Evolutionary conservation across 2,797 vertebrate genomes (phyloP), one percentile per base, ranked within the genome.

Genomic region (Poeciliopsis turneri): DNA sequence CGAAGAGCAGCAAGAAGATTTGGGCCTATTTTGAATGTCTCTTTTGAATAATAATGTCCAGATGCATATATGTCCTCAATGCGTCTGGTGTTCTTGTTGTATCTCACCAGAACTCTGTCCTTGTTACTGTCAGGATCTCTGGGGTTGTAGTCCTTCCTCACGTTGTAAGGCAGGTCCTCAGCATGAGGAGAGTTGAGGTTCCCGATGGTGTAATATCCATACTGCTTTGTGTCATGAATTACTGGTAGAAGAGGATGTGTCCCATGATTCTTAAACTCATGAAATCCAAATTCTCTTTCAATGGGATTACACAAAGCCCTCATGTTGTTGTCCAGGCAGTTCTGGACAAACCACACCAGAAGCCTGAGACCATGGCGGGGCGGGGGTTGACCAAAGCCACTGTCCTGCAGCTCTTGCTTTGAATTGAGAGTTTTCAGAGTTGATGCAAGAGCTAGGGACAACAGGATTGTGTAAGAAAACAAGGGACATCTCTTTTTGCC

Each of bases 261-360:
- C 0, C 69, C 80, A 1, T 0, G 41, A 79, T 95, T 95, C 4
- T 0, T 0, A 49, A 94, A 96, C 23, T 0, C 0, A 8, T 96
- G 94, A 72, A 95, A 95, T 13, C 94, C 94, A 1, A 88, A 95
- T 12, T 84, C 83, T 69, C 87, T 86, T n/a, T 5, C 0, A 0
- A 1, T 36, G 3, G 94, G 95, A 75, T 92, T 15, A 6, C 94
- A 95, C 64, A 94, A 87, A 12, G 93, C 87, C 80, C 77, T 23
- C 93, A 93, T 94, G 90, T 95, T 95, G 88, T 95, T 96, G 87
- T 95, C 93, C 77, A 94, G 53, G 70, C 94, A 95, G 4, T 51
- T 85, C 57, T 80, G 49, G 30, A 89, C 83, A 6, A 94, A 95
- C 94, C 94, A 95, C 46, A n/a, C n/a, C 3, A 95, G 90, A 71